Base-by-base conservation (phyloP, 2,888 invertebrate species). In the Euplagia quadripunctaria region DNA sequence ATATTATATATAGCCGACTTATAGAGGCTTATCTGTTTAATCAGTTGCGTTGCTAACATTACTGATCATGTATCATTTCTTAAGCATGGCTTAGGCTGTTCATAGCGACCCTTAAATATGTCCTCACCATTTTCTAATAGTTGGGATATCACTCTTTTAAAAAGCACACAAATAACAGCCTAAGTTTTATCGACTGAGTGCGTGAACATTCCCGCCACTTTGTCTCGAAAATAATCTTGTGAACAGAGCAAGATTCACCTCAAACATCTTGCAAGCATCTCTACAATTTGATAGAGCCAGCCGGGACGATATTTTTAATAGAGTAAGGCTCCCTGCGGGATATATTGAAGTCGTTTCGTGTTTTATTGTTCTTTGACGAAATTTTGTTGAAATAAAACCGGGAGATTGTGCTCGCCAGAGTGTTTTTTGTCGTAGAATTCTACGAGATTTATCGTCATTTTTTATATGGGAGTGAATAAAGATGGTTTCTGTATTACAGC, bases 191-290 rank as follows among this genome's bases (percentile, higher is more conserved):
- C 20, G 64, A 68, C 75, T 3, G 70, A 89, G 93, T 93, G 92
- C 86, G 92, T 87, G 71, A 77, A 87, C 80, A 91, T 90, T 89
- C 86, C 86, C 80, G 81, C 86, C 85, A 87, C 85, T 85, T 83
- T 86, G 87, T 88, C 90, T 89, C 90, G 91, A 93, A 94, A 94
- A 94, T 94, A 94, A 94, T 94, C 93, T 94, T 88, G 87, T 86
- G 91, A 90, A 92, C 90, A 92, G 90, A 91, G 90, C 87, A 86
- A 90, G 92, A 93, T 91, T 91, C 88, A 84, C 93, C 93, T 86
- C 93, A 90, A 92, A 89, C 90, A 91, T 90, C 90, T 89, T 87
- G 85, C 82, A 87, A 86, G 88, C 86, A 89, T 91, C 90, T 87
- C 87, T 85, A 91, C 90, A 92, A 93, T 93, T 91, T 90, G 90